Conservation (phyloP, 2,113 vertebrate species). For the Dasyurus viverrinus region DNA sequence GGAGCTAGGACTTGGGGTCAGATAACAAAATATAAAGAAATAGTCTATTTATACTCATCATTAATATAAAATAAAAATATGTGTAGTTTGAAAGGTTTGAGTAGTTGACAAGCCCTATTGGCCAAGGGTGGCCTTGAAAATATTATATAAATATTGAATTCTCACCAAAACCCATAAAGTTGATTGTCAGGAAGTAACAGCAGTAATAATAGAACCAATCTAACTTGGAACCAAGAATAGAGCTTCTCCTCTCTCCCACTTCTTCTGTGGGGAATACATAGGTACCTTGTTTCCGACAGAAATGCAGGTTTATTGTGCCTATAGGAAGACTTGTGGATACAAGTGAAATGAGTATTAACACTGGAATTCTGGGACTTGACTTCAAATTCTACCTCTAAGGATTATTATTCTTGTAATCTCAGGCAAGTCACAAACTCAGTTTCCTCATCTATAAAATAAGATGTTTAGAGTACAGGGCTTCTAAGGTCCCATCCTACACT, state of each 20-base stretch:
- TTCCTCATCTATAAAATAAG: not conserved
- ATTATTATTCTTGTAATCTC: not conserved
- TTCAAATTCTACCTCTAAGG: not conserved
- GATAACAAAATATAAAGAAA: not conserved
- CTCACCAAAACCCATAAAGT: not conserved
- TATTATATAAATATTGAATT: not conserved
- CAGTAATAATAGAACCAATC: not conserved
- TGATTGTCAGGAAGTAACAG: not conserved
- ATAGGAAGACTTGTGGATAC: not conserved
- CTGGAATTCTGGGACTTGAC: not conserved
- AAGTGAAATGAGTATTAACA: not conserved
- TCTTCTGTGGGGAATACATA: not conserved
- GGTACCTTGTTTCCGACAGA: not conserved
- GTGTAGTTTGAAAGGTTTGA: not conserved
- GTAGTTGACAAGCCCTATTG: not conserved
- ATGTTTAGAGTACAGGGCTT: not conserved
- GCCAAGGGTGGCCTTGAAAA: not conserved
- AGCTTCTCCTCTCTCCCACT: too few species aligned
- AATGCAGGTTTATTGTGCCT: not conserved
- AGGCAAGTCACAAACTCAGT: not conserved
- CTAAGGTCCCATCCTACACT: not conserved
- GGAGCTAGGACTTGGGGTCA: accelerated
- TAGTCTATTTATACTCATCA: not conserved
- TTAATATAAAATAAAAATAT: not conserved
- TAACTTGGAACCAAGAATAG: too few species aligned